Evolutionary conservation across 2,888 invertebrate genomes (phyloP), one percentile per base, ranked within the genome.

Genomic region (Seira musarum): DNA sequence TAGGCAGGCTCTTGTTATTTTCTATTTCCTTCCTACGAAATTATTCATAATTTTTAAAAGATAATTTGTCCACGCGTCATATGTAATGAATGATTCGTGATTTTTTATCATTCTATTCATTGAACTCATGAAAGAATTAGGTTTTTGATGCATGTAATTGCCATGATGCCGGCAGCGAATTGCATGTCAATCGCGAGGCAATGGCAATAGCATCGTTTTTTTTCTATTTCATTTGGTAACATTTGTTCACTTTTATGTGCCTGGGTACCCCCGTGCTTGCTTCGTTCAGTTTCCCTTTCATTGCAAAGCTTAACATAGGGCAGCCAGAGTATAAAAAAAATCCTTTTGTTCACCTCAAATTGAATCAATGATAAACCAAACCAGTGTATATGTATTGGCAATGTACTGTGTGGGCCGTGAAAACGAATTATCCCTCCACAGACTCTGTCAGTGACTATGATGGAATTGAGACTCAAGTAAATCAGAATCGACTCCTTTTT

Each of bases 71-170:
- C 53, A 53, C 53, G 17, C 53, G 53, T 53, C 53, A 53, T 53
- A 53, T 53, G 6, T 3, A 3, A 53, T 53, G n/a, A 53, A 53
- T 53, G 6, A 53, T 2, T 3, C 13, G 53, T 53, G 13, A n/a
- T n/a, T 8, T 53, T 53, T 53, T 40, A 8, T 8, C 40, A 17
- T 53, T 30, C 53, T 53, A 53, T 53, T 53, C 53, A 53, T 53
- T 53, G n/a, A 53, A 53, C 15, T 53, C n/a, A 53, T 53, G 53
- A 53, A 53, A 53, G 17, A 53, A 53, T 53, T 53, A 53, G 53
- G 53, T 53, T 53, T 40, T 53, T 17, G 17, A 53, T 30, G 53
- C 53, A 53, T 53, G 53, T 53, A 53, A 53, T 53, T 53, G 53
- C 15, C 53, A 53, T 53, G 53, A n/a, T 53, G 53, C 53, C 53